Evolutionary conservation across 2,797 vertebrate genomes (phyloP).

Genomic region (Gadopsis marmoratus): DNA sequence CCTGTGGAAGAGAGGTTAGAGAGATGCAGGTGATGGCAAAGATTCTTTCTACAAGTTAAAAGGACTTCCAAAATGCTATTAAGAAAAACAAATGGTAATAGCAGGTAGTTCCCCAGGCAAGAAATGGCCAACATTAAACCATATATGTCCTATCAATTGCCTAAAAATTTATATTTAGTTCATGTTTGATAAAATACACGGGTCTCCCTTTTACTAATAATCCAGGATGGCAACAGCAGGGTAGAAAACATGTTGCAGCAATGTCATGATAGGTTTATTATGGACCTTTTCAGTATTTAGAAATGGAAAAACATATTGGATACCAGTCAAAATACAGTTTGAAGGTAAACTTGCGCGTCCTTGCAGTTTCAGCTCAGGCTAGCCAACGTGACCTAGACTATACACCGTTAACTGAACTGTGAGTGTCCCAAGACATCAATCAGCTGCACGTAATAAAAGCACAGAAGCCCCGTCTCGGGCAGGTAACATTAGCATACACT

Average conservation of each 20-base stretch:
- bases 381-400: neutral
- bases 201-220: neutral
- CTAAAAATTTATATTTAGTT: constrained; percentile 5
- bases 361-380: neutral
- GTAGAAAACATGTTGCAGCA: neutral
- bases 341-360: neutral
- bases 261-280: neutral
- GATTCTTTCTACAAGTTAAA: neutral
- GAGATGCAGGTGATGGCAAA: constrained; percentile 24
- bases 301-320: neutral
- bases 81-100: neutral
- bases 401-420: neutral
- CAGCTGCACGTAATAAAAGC: neutral
- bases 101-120: neutral
- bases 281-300: neutral
- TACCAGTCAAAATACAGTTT: neutral
- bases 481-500: neutral
- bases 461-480: neutral
- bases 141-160: neutral
- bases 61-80: neutral
- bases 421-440: neutral
- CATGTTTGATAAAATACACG: neutral
- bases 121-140: neutral
- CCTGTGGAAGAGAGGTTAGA: constrained; percentile 8
- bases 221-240: neutral